Percentiles rank a stretch among this genome's conserved stretches.
phyloP scores from a whole-genome alignment of 2,113 vertebrate species.

The Rhinopomastus cyanomelas region DNA sequence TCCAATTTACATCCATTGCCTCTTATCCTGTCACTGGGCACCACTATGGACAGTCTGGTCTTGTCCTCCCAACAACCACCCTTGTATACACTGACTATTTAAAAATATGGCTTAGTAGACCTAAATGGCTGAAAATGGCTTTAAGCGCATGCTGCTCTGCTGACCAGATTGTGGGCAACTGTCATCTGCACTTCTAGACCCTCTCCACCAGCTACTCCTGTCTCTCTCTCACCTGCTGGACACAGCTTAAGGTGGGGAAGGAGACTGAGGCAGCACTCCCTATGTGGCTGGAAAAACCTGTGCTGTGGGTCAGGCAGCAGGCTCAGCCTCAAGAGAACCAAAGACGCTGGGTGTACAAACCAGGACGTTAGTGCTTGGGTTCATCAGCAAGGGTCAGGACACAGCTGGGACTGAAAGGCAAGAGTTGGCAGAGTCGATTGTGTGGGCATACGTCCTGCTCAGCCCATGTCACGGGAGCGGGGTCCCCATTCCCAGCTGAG shows the following conservation, averaged over 20 bases:
- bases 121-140: not conserved
- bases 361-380: not conserved
- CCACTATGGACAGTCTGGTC: no score
- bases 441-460: not conserved
- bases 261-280: not conserved
- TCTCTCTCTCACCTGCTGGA: not conserved
- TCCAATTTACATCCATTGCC: no score
- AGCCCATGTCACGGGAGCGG: not conserved
- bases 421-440: not conserved
- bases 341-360: not conserved
- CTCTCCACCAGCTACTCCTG: not conserved
- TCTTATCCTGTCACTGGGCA: no score
- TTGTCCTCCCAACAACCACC: no score
- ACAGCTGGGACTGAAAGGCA: not conserved
- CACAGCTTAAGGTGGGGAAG: not conserved
- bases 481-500: not conserved
- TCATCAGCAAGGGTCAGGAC: not conserved
- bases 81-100: not conserved
- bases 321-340: not conserved
- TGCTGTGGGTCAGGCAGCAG: not conserved
- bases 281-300: accelerated
- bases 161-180: not conserved
- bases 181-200: not conserved
- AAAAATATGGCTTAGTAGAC: not conserved
- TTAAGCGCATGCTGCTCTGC: not conserved